phyloP scores from a whole-genome alignment of 2,113 vertebrate species.

The Microcebus ravelobensis region DNA sequence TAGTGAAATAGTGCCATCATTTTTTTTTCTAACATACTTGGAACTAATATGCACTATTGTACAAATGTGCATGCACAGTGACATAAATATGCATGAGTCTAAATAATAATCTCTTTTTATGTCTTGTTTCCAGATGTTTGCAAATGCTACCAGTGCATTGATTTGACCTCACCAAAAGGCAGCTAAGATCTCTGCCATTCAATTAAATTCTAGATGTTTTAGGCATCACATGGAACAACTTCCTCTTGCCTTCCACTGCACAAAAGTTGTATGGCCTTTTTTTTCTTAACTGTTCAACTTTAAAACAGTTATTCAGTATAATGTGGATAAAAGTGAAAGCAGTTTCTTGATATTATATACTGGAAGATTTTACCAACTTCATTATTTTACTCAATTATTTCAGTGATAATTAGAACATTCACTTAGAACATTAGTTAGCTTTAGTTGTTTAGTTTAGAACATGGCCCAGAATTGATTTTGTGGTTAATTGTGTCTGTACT shows the following conservation, averaged over 20 bases:
- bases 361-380: neutral
- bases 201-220: neutral
- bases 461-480: neutral
- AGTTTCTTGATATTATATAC: neutral
- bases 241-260: neutral
- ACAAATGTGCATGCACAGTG: neutral
- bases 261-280: neutral
- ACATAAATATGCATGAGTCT: constrained; percentile 24
- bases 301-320: neutral
- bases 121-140: constrained; percentile 61
- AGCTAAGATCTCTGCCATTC: neutral
- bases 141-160: neutral
- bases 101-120: constrained; percentile 54
- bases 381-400: constrained; percentile 15
- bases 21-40: neutral
- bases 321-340: neutral
- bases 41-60: neutral
- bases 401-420: neutral
- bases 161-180: constrained; percentile 1
- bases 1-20: neutral
- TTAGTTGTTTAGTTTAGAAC: constrained; percentile 16
- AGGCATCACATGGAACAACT: neutral
- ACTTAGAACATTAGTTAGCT: neutral
- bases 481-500: neutral
- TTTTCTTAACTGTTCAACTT: neutral